These are phyloP conservation scores for Rhinoptilus africanus DNA, from an alignment of 2,113 vertebrate genomes.

Conservation along the genomic window DNA sequence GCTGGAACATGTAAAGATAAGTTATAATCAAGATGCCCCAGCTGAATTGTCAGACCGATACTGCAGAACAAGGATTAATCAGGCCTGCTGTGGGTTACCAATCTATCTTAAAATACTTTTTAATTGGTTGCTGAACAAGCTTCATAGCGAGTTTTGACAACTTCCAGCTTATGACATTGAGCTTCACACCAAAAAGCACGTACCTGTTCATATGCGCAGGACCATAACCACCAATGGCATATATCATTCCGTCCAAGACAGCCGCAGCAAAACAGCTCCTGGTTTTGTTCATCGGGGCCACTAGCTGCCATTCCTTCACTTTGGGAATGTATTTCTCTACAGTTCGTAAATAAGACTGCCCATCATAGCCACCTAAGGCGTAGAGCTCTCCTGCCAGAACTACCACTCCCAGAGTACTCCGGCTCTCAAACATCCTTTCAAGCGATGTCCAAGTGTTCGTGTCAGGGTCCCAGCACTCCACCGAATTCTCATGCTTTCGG, in stretches of 20 bases:
- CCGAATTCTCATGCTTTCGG: constrained; percentile 91
- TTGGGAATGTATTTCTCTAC: constrained; percentile 97
- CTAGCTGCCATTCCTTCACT: constrained; percentile 90
- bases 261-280: constrained; percentile 95
- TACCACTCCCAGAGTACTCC: constrained; percentile 90
- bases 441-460: constrained; percentile 92
- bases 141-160: background rate
- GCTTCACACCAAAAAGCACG: background rate
- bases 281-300: constrained; percentile 94
- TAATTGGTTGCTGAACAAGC: background rate
- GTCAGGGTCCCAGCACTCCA: constrained; percentile 97
- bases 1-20: background rate
- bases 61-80: background rate
- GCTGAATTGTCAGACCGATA: background rate
- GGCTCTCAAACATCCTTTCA: constrained; percentile 90
- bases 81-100: background rate
- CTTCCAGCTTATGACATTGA: fast-evolving
- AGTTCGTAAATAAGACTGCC: constrained; percentile 92
- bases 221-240: constrained; percentile 94
- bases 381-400: constrained; percentile 94
- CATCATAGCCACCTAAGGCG: constrained; percentile 93
- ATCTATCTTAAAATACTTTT: background rate
- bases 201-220: constrained; percentile 99
- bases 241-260: constrained; percentile 94
- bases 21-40: background rate